Evolutionary conservation across 2,797 vertebrate species (phyloP).

Genomic region (Decapterus maruadsi): DNA sequence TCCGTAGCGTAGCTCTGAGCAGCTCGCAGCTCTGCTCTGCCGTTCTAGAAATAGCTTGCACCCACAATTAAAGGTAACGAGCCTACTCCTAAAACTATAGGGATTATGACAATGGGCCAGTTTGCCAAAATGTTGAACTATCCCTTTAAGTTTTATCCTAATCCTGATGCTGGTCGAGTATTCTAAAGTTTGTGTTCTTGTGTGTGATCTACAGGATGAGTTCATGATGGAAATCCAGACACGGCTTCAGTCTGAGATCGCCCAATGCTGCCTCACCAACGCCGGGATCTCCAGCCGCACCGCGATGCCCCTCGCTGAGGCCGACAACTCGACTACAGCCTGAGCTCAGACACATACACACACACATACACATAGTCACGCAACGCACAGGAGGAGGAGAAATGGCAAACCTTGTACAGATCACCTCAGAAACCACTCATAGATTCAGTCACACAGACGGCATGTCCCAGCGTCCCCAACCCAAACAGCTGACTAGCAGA

Average conservation of each 20-base stretch:
- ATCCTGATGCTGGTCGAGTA: neutral
- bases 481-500: slow-evolving; percentile 72
- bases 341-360: slow-evolving; percentile 14
- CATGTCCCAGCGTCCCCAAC: slow-evolving; percentile 41
- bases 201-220: slow-evolving; percentile 74
- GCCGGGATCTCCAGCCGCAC: slow-evolving; percentile 22
- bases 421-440: slow-evolving; percentile 39
- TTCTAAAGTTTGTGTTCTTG: neutral
- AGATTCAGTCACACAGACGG: slow-evolving; percentile 37
- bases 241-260: slow-evolving; percentile 74
- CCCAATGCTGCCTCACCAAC: slow-evolving; percentile 74
- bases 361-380: neutral
- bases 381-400: slow-evolving; percentile 8
- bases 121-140: no score
- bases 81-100: no score
- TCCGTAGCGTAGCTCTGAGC: no score
- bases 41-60: no score
- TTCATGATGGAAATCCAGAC: slow-evolving; percentile 80
- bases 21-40: no score
- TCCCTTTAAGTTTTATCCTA: neutral
- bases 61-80: no score
- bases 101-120: no score
- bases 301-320: neutral
- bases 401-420: slow-evolving; percentile 44
- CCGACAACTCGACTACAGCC: slow-evolving; percentile 20